A percentile compares a stretch with the other conserved stretches of the same genome.
Evolutionary conservation across 64 coral and sea anemone genomes (phyloP).

Genomic region (Anthopleura sola): DNA sequence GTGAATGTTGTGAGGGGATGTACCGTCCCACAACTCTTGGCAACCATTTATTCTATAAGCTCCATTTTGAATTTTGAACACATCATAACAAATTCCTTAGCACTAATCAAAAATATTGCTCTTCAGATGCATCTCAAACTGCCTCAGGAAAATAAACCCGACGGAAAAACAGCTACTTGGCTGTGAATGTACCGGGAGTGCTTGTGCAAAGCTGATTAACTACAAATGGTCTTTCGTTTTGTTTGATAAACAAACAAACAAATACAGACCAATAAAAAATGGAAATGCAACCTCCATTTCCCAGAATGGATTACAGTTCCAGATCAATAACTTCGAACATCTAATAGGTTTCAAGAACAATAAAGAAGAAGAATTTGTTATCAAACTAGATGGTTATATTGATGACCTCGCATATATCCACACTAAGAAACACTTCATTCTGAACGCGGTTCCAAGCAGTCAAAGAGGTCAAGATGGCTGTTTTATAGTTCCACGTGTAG

Average conservation of each 20-base stretch:
- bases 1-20: too few relatives aligned
- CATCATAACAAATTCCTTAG: too few relatives aligned
- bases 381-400: not conserved
- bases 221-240: conserved; percentile 30
- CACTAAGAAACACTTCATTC: not conserved
- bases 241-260: not conserved
- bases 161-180: conserved; percentile 3
- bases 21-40: too few relatives aligned
- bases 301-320: not conserved
- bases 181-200: conserved; percentile 5
- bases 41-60: too few relatives aligned
- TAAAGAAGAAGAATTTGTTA: conserved; percentile 9
- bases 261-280: not conserved
- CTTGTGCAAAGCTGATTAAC: not conserved
- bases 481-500: not conserved
- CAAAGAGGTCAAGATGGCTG: not conserved
- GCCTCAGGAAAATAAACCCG: conserved; percentile 31
- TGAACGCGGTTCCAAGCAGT: not conserved
- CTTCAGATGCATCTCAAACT: conserved; percentile 48
- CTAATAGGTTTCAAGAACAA: not conserved
- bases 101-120: not conserved
- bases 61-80: too few relatives aligned
- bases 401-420: not conserved
- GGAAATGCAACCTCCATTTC: not conserved
- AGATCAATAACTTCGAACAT: not conserved